Evolutionary conservation across 2,113 vertebrate species (phyloP).

Genomic region (Riparia riparia): DNA sequence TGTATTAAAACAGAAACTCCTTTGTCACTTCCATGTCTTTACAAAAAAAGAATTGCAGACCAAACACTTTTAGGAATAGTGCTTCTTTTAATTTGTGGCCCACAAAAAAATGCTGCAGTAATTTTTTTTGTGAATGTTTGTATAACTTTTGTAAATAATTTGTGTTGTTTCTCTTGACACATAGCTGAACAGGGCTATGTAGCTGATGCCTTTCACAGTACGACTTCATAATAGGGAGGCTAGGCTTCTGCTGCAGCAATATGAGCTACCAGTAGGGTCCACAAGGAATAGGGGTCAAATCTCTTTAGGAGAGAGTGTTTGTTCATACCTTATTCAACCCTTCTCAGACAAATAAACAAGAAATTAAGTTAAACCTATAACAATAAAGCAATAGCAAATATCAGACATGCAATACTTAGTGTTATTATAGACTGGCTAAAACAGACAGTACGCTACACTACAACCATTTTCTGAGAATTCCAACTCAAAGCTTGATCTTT

Average conservation of each 20-base stretch:
- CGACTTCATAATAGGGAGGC: accelerated
- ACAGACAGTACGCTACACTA: neutral
- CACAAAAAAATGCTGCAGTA: neutral
- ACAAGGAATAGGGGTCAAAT: neutral
- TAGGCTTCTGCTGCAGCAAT: neutral
- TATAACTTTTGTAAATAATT: neutral
- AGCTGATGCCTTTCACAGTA: neutral
- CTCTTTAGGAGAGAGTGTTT: neutral
- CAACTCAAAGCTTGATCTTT: neutral
- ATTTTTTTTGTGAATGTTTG: neutral
- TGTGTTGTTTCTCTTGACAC: neutral
- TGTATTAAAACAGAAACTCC: neutral
- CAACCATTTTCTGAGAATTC: neutral
- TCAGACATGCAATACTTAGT: neutral
- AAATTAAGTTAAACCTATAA: neutral
- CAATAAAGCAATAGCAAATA: neutral
- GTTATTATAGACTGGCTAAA: neutral
- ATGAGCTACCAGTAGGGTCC: neutral
- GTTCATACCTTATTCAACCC: neutral
- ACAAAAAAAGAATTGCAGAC: neutral
- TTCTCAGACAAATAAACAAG: neutral
- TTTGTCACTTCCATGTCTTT: neutral
- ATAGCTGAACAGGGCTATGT: neutral
- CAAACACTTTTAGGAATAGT: neutral
- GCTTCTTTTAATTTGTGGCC: neutral